A percentile compares a stretch with the other conserved stretches of the same genome.
Conservation (phyloP, 2,888 invertebrate genomes). For the Dilophus febrilis region DNA sequence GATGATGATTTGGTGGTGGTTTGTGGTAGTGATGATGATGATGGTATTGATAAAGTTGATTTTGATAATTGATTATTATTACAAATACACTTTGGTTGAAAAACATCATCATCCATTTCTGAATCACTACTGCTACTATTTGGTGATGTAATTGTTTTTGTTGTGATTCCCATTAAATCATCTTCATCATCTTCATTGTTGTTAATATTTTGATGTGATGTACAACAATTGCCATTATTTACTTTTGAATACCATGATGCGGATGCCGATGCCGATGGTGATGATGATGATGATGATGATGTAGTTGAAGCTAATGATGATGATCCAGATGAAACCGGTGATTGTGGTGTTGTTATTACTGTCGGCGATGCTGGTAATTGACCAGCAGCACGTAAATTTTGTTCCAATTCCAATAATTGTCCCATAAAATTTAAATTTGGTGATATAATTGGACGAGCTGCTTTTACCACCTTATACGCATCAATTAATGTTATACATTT, state of each 20-base stretch:
- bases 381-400: conserved; percentile 38
- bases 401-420: conserved; percentile 71
- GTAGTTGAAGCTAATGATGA: conserved; percentile 6
- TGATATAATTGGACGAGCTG: conserved; percentile 74
- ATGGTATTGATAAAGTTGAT: conserved; percentile 5
- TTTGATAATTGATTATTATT: not conserved
- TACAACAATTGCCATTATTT: too few species aligned
- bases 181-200: too few species aligned
- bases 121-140: conserved; percentile 10
- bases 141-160: too few species aligned
- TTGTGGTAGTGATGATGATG: conserved; percentile 8
- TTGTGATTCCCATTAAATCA: too few species aligned
- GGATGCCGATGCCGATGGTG: conserved; percentile 1
- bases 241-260: too few species aligned
- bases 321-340: not conserved
- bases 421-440: conserved; percentile 91
- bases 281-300: conserved; percentile 9
- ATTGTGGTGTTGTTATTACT: conserved; percentile 5
- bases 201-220: too few species aligned
- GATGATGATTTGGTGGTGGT: conserved; percentile 8
- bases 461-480: conserved; percentile 74
- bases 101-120: conserved; percentile 15
- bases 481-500: conserved; percentile 67
- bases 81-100: conserved; percentile 4
- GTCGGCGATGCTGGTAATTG: conserved; percentile 15